Percentiles rank a stretch among this genome's conserved stretches.
These are phyloP conservation scores for Tipula confusa DNA, from an alignment of 2,888 invertebrate species.

Conservation along the genomic window DNA sequence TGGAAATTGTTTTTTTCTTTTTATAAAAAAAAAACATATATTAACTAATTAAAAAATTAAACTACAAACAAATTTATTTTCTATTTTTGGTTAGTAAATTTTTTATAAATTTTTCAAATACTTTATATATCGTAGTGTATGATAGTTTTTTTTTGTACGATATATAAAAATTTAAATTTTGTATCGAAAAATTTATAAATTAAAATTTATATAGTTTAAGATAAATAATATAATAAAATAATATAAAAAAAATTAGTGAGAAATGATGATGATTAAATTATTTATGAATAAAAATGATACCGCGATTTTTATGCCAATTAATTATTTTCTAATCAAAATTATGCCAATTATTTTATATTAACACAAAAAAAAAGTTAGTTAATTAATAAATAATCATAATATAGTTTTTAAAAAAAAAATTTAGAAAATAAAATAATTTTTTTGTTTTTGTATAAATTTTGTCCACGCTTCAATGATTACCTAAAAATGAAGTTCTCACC, in stretches of 20 bases:
- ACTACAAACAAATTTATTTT: slow-evolving; percentile 12
- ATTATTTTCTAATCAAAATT: not conserved
- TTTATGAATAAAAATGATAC: not conserved
- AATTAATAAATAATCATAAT: slow-evolving; percentile 5
- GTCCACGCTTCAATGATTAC: slow-evolving; percentile 30
- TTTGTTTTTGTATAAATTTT: not conserved
- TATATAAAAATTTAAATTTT: too few relatives aligned
- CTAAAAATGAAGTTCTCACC: slow-evolving; percentile 42
- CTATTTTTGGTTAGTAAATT: slow-evolving; percentile 20
- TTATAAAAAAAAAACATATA: too few relatives aligned
- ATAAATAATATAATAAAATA: slow-evolving; percentile 3
- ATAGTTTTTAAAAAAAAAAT: not conserved
- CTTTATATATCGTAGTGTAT: not conserved
- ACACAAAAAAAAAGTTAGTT: not conserved
- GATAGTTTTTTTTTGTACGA: not conserved
- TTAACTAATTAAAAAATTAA: not conserved
- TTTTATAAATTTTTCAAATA: not conserved
- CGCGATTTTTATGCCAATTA: slow-evolving; percentile 1
- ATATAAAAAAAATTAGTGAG: not conserved
- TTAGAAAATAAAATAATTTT: not conserved
- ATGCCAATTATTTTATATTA: not conserved
- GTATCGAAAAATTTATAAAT: not conserved
- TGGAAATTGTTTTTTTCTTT: not conserved
- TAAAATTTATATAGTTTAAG: not conserved
- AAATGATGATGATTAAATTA: not conserved